phyloP scores from a whole-genome alignment of 2,113 vertebrate genomes.

The Cebidichthys violaceus region DNA sequence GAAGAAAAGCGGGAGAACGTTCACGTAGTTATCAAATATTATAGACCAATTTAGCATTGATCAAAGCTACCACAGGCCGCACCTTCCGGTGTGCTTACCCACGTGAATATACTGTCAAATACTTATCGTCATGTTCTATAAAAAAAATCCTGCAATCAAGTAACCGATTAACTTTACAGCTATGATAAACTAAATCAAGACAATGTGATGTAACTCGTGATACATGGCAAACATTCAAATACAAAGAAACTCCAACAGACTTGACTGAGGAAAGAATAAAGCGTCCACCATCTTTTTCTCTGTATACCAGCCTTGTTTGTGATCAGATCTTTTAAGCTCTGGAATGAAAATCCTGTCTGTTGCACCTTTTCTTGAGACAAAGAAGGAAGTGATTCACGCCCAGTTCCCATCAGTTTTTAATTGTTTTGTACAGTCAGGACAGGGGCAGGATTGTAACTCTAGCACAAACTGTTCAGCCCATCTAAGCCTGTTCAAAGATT shows the following conservation, averaged over 20 bases:
- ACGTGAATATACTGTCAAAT: neutral
- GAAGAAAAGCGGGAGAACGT: neutral
- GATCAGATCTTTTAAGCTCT: no score
- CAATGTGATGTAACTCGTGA: neutral
- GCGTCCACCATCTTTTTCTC: neutral
- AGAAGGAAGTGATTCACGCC: neutral
- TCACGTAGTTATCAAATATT: neutral
- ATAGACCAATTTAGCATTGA: neutral
- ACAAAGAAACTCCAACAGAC: neutral
- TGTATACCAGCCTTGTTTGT: neutral
- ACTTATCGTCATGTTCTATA: neutral
- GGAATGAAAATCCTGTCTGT: neutral
- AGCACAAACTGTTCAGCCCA: constrained; percentile 33
- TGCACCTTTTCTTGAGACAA: neutral
- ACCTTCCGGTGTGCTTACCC: neutral
- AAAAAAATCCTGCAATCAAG: neutral
- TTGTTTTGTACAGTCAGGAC: neutral
- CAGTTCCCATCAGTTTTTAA: neutral
- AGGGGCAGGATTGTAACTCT: neutral
- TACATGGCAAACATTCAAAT: neutral
- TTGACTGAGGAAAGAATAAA: no score
- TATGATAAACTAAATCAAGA: neutral
- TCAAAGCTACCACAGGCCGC: neutral
- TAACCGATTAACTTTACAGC: constrained; percentile 6
- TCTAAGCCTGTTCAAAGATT: constrained; percentile 48